These are phyloP conservation scores for Hozukius guyotensis DNA, from an alignment of 2,797 vertebrate genomes.

Conservation along the genomic window DNA sequence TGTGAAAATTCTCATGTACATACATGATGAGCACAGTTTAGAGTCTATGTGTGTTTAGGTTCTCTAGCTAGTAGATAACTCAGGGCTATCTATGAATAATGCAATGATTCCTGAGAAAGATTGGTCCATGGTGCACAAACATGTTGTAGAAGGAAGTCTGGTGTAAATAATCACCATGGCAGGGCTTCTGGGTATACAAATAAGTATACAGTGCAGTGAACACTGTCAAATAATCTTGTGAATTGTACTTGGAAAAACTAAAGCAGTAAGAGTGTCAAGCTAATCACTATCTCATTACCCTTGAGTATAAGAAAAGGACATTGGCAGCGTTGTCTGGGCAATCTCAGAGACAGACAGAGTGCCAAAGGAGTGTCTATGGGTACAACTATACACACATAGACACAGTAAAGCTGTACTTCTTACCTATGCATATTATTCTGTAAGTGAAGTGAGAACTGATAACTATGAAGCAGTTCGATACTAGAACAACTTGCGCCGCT, in stretches of 20 bases:
- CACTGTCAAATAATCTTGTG: neutral
- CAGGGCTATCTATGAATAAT: slow-evolving; percentile 56
- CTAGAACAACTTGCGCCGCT: neutral
- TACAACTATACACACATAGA: neutral
- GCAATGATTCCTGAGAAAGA: slow-evolving; percentile 28
- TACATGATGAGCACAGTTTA: neutral
- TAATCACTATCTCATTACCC: slow-evolving; percentile 2
- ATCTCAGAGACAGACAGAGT: neutral
- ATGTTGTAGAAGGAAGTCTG: slow-evolving; percentile 8
- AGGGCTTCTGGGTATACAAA: neutral
- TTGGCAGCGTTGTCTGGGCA: neutral
- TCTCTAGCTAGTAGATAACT: slow-evolving; percentile 28
- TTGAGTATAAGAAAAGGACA: neutral
- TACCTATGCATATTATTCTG: neutral
- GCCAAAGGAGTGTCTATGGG: neutral
- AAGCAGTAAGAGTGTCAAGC: neutral
- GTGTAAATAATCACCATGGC: slow-evolving; percentile 5
- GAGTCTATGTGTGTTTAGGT: slow-evolving; percentile 11
- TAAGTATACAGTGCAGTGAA: neutral
- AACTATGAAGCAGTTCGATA: neutral
- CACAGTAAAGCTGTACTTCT: neutral
- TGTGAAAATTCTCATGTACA: slow-evolving; percentile 8
- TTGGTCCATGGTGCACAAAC: slow-evolving; percentile 19
- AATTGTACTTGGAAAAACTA: neutral
- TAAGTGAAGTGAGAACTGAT: neutral